These are phyloP conservation scores for Chionis minor DNA, from an alignment of 2,113 vertebrate genomes.

Conservation along the genomic window DNA sequence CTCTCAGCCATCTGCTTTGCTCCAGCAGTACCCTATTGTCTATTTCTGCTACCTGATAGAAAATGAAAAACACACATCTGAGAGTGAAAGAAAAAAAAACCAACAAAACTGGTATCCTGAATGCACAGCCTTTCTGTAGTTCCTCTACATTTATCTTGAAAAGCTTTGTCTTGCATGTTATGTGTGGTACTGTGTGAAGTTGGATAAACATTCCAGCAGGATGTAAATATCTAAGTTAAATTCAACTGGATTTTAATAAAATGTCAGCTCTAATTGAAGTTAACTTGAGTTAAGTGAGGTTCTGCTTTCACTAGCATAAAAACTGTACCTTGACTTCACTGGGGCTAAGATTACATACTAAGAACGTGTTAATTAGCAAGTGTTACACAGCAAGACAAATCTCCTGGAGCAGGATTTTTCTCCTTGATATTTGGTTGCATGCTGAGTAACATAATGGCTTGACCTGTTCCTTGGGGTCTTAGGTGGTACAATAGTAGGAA, in stretches of 20 bases:
- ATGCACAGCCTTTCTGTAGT: not conserved
- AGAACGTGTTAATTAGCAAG: not conserved
- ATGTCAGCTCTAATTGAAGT: not conserved
- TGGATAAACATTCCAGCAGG: not conserved
- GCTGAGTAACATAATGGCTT: not conserved
- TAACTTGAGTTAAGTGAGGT: not conserved
- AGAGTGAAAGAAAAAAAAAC: not conserved
- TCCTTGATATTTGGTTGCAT: not conserved
- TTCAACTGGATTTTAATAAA: not conserved
- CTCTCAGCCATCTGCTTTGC: not conserved
- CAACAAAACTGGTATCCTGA: not conserved
- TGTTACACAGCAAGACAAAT: not conserved
- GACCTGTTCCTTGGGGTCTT: not conserved
- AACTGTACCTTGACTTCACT: not conserved
- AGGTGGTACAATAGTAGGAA: not conserved
- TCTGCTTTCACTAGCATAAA: not conserved
- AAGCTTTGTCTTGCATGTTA: not conserved
- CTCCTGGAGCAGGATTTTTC: not conserved
- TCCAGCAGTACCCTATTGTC: not conserved
- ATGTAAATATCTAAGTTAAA: not conserved
- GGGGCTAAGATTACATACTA: not conserved
- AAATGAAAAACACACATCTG: not conserved
- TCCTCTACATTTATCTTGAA: not conserved
- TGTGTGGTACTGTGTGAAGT: not conserved
- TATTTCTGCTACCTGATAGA: not conserved